Base-by-base conservation (phyloP, 2,888 invertebrate genomes). In the Leistus spinibarbis region DNA sequence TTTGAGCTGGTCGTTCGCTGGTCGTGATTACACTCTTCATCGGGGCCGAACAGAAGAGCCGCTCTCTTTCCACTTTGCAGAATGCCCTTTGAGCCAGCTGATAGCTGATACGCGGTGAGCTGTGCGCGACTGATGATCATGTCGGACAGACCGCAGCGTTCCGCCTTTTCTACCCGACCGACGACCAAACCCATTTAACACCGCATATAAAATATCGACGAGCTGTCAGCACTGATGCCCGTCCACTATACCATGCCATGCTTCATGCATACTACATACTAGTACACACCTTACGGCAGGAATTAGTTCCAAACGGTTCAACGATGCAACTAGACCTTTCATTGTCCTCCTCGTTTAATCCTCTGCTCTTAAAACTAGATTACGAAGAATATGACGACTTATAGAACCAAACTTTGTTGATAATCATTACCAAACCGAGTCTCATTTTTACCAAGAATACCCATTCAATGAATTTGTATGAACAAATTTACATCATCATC, bases 81-180 rank as follows among this genome's bases (percentile, higher is more conserved):
- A 10, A 23, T 66, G 62, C 53, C 24, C 73, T 74, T 74, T 74
- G 73, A 74, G 66, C 10, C 67, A 65, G 72, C 72, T 72, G 66
- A 72, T 72, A 65, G 72, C 72, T 72, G 66, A 72, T 72, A 72
- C 57, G 66, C 63, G 9, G 16, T 56, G 22, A 63, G n/a, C 24
- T 23, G 24, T 23, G 64, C 27, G 22, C 24, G 22, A 23, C 24
- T 23, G 22, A 64, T 74, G 67, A 62, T 72, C 63, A 62, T 64
- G 72, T 40, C 54, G 60, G 53, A 67, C 66, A 67, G 73, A 68
- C 73, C 68, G 56, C 62, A 60, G 19, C 40, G 40, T 40, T 13
- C 40, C 40, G 13, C 40, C 7, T 40, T 13, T 40, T 40, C 13
- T n/a, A n/a, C n/a, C n/a, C n/a, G n/a, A n/a, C n/a, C 40, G 13